Evolutionary conservation across 2,797 vertebrate species (phyloP).

Genomic region (Octomys mimax): DNA sequence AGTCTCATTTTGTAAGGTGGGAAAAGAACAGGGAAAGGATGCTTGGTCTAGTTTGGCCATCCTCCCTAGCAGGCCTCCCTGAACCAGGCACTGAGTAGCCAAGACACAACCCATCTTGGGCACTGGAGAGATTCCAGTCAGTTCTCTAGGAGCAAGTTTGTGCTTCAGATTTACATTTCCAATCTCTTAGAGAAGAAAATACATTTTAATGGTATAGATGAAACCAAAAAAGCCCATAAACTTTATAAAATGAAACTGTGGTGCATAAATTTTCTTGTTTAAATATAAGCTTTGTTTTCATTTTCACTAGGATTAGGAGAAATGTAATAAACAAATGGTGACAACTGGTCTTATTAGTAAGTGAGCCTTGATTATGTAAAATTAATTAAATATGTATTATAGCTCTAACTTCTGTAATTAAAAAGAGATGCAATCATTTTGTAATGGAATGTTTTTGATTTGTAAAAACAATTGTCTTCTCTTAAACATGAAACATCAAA

Average conservation of each 20-base stretch:
- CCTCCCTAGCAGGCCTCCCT: neutral
- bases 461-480: conserved; percentile 45
- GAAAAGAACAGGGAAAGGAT: too few species aligned
- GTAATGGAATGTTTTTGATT: conserved; percentile 29
- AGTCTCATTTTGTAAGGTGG: neutral
- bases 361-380: conserved; percentile 50
- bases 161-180: neutral
- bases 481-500: conserved; percentile 60
- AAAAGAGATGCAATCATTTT: conserved; percentile 40
- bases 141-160: neutral
- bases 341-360: conserved; percentile 60
- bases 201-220: neutral
- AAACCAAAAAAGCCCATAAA: neutral
- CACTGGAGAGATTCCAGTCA: neutral
- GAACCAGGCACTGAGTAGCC: neutral
- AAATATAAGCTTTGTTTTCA: conserved; percentile 20
- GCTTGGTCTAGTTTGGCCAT: neutral
- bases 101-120: neutral
- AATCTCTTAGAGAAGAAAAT: neutral
- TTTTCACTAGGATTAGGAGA: conserved; percentile 48
- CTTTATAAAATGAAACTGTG: neutral
- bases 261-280: neutral
- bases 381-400: conserved; percentile 58
- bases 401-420: conserved; percentile 34
- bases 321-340: conserved; percentile 61